Evolutionary conservation across 2,113 vertebrate species (phyloP).

Genomic region (Macaca mulatta): DNA sequence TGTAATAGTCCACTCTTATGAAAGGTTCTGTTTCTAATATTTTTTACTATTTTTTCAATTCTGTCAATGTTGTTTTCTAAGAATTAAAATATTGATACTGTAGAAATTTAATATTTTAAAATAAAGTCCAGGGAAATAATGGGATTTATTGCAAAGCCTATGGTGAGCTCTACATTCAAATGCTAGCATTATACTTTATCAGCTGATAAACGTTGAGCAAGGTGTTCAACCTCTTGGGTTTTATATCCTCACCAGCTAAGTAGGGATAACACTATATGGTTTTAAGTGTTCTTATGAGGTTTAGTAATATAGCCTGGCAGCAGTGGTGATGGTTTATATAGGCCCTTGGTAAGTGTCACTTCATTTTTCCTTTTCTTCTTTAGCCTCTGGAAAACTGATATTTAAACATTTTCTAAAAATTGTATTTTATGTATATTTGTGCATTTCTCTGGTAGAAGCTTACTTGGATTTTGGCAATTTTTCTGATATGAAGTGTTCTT

Average conservation of each 20-base stretch:
- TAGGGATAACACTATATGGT: neutral
- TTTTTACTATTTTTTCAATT: constrained; percentile 19
- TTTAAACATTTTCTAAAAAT: neutral
- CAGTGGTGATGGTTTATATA: neutral
- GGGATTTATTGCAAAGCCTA: neutral
- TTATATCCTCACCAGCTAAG: neutral
- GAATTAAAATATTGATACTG: constrained; percentile 11
- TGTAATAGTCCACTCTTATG: neutral
- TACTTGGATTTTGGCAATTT: constrained; percentile 1
- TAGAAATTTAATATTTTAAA: constrained; percentile 15
- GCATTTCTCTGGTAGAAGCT: neutral
- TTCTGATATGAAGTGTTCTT: neutral
- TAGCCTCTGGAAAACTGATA: neutral
- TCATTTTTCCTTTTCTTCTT: neutral
- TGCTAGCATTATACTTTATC: neutral
- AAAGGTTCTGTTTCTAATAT: neutral
- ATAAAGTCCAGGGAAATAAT: neutral
- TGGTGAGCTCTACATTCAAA: neutral
- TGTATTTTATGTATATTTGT: neutral
- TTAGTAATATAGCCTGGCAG: neutral
- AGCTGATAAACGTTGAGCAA: neutral
- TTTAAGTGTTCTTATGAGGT: neutral
- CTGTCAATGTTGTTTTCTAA: neutral
- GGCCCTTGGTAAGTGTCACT: neutral
- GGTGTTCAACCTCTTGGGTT: neutral